Percentiles rank a stretch among this genome's conserved stretches.
phyloP scores from a whole-genome alignment of 2,888 invertebrate species.

The Scaptomyza flava region DNA sequence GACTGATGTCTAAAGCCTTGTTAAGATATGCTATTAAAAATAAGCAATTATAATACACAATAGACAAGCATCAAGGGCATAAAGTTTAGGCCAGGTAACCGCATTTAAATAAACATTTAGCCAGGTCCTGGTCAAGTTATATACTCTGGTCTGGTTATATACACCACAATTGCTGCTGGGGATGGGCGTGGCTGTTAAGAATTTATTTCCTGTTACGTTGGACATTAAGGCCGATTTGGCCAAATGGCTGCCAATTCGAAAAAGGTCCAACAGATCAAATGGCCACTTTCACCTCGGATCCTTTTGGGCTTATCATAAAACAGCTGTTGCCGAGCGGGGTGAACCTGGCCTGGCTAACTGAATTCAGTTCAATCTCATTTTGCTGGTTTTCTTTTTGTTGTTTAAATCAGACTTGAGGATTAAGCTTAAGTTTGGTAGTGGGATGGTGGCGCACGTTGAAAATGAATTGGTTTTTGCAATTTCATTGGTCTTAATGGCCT shows the following conservation, averaged over 20 bases:
- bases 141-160: constrained; percentile 23
- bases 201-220: constrained; percentile 75
- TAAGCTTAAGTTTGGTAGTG: constrained; percentile 17
- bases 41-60: no score
- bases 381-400: constrained; percentile 9
- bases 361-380: constrained; percentile 14
- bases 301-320: constrained; percentile 56
- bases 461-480: constrained; percentile 50
- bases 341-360: constrained; percentile 35
- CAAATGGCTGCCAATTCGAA: constrained; percentile 48
- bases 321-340: constrained; percentile 45
- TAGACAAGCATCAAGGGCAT: no score
- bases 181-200: constrained; percentile 60
- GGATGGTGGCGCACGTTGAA: not conserved
- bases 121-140: constrained; percentile 38
- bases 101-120: constrained; percentile 45
- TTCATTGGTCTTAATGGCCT: constrained; percentile 47
- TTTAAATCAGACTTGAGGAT: constrained; percentile 29
- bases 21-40: no score
- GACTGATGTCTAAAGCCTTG: no score
- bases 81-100: no score
- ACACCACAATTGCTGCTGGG: constrained; percentile 6
- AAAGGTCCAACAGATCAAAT: constrained; percentile 68
- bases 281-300: constrained; percentile 45
- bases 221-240: constrained; percentile 70